Evolutionary conservation across 2,888 invertebrate genomes (phyloP), one percentile per base, ranked within the genome.

Genomic region (Aporophyla nigra): DNA sequence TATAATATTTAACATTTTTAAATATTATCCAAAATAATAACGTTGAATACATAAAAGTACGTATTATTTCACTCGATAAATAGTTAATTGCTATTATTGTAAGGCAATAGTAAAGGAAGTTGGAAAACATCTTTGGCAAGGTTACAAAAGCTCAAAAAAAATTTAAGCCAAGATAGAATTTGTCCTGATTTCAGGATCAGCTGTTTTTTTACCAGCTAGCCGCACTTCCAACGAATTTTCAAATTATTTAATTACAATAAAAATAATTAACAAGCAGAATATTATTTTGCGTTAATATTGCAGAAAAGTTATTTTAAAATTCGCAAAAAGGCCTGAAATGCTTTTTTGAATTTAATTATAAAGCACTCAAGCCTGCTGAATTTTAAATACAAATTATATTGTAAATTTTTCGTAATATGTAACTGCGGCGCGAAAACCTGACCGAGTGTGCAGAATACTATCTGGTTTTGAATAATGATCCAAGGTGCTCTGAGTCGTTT

Each of bases 1-100:
- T 83, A 63, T 87, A 83, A 73, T 83, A 83, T 51, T 62, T 76
- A 14, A 86, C 14, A 21, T 78, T 71, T 61, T 76, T 84, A 16
- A 83, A 27, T 46, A 83, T 21, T 33, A 81, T 70, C 82, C 83
- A 86, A 68, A 83, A 76, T 16, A 74, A 12, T 46, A 70, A 46
- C 5, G 76, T 80, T n/a, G 71, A 70, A 51, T 69, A 72, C 62
- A 74, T 70, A 62, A 82, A 79, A 51, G 76, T 70, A 63, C 81
- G 77, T 53, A 77, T 58, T 54, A 71, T 9, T 19, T 65, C 61
- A 72, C 49, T 85, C 19, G 79, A 65, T 40, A 77, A 71, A 65
- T 4, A 65, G 27, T 68, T 54, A 21, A 74, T 74, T 9, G 56
- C 71, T 12, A 78, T 12, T 12, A 82, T 19, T 24, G 71, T 9